These are phyloP conservation scores for Neoscelio sp. DNA, from an alignment of 2,888 invertebrate species.

Conservation along the genomic window DNA sequence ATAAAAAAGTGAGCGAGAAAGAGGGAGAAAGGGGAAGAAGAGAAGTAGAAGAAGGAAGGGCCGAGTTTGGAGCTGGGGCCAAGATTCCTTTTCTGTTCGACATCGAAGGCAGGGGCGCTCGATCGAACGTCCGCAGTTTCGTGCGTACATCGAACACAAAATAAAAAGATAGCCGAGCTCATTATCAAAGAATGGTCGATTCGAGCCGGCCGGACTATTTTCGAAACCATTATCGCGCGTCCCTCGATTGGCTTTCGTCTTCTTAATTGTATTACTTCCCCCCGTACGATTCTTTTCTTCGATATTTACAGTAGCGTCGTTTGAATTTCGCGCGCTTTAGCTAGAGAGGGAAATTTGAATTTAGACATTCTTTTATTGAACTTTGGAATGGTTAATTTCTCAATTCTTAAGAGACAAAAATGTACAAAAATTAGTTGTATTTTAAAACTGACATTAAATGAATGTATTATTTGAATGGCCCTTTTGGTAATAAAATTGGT, in stretches of 20 bases:
- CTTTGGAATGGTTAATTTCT: too few relatives aligned
- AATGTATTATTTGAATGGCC: too few relatives aligned
- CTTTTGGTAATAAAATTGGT: too few relatives aligned
- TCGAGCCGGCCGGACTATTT: slow-evolving; percentile 22
- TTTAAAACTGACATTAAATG: too few relatives aligned
- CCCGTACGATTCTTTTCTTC: too few relatives aligned
- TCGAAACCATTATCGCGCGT: slow-evolving; percentile 19
- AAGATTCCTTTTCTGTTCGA: slow-evolving; percentile 64
- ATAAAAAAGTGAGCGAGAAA: slow-evolving; percentile 33
- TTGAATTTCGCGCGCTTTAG: too few relatives aligned
- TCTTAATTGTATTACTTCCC: slow-evolving; percentile 2
- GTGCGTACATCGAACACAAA: slow-evolving; percentile 53
- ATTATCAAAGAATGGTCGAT: slow-evolving; percentile 49
- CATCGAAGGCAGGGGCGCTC: slow-evolving; percentile 68
- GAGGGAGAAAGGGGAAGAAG: neutral
- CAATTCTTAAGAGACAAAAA: too few relatives aligned
- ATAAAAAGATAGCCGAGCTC: slow-evolving; percentile 43
- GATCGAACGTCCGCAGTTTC: slow-evolving; percentile 62
- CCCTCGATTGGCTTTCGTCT: slow-evolving; percentile 2
- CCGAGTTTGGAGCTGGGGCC: slow-evolving; percentile 46
- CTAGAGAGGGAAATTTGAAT: too few relatives aligned
- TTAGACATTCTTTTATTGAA: too few relatives aligned
- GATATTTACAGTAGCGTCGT: too few relatives aligned
- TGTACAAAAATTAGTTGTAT: too few relatives aligned
- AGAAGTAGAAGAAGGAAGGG: slow-evolving; percentile 52